These are phyloP conservation scores for Cataglyphis rosenhaueri DNA, from an alignment of 2,888 invertebrate genomes.

Conservation along the genomic window DNA sequence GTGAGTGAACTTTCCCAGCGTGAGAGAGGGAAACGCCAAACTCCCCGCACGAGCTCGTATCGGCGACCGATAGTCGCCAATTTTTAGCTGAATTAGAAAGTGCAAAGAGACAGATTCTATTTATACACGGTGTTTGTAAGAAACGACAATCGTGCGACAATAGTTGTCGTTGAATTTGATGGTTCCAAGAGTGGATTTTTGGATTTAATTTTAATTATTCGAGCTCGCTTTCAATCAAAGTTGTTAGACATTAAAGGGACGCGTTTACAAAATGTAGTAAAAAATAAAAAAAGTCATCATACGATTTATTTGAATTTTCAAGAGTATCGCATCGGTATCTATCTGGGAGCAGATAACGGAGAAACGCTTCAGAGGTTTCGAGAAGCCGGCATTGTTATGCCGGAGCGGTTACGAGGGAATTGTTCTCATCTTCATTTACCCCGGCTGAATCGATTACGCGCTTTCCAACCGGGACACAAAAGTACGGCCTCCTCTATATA, in stretches of 20 bases:
- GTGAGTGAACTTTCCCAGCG: slow-evolving; percentile 48
- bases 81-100: slow-evolving; percentile 54
- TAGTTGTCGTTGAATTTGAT: neutral
- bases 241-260: too few species aligned
- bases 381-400: slow-evolving; percentile 15
- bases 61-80: slow-evolving; percentile 27
- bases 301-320: neutral
- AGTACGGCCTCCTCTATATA: slow-evolving; percentile 33
- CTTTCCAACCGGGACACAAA: slow-evolving; percentile 21
- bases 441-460: slow-evolving; percentile 39
- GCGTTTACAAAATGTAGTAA: neutral
- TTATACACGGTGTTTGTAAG: neutral
- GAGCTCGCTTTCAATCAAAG: too few species aligned
- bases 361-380: neutral
- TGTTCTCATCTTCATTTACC: slow-evolving; percentile 46
- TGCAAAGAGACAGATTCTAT: slow-evolving; percentile 31
- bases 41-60: slow-evolving; percentile 24
- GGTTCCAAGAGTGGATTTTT: neutral
- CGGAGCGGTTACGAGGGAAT: neutral
- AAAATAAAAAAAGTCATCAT: neutral
- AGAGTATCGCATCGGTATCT: neutral
- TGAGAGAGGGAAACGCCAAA: slow-evolving; percentile 43
- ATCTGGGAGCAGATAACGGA: neutral
- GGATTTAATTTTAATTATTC: neutral
- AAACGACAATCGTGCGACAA: neutral